These are phyloP conservation scores for Dryococelus australis DNA, from an alignment of 2,888 invertebrate genomes.

Conservation along the genomic window DNA sequence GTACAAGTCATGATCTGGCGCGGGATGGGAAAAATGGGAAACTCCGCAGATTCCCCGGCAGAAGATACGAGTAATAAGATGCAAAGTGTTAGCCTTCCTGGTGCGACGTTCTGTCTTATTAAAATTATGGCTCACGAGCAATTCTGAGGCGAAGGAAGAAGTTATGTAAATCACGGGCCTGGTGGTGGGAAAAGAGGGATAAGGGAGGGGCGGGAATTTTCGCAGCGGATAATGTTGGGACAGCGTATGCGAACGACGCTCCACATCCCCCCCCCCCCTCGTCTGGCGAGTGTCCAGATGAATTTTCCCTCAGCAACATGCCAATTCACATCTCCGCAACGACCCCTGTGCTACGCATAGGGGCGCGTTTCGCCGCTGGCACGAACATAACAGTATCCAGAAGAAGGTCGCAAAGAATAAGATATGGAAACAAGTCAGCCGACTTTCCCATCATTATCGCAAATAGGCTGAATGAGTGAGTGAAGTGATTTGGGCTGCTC, in stretches of 20 bases:
- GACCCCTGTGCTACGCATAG: background rate
- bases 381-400: no score
- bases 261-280: background rate
- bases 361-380: no score
- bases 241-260: background rate
- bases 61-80: slow-evolving; percentile 16
- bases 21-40: background rate
- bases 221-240: background rate
- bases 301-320: background rate
- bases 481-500: no score
- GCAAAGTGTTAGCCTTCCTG: background rate
- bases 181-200: background rate
- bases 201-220: background rate
- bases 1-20: background rate
- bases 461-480: no score
- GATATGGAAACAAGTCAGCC: no score
- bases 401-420: no score
- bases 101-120: slow-evolving; percentile 16
- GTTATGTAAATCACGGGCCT: background rate
- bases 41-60: background rate
- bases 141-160: background rate
- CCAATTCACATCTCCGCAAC: background rate
- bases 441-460: no score
- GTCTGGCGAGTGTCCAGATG: background rate
- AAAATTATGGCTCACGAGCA: slow-evolving; percentile 3